These are phyloP conservation scores for Pangasianodon hypophthalmus DNA, from an alignment of 2,113 vertebrate genomes.

Conservation along the genomic window DNA sequence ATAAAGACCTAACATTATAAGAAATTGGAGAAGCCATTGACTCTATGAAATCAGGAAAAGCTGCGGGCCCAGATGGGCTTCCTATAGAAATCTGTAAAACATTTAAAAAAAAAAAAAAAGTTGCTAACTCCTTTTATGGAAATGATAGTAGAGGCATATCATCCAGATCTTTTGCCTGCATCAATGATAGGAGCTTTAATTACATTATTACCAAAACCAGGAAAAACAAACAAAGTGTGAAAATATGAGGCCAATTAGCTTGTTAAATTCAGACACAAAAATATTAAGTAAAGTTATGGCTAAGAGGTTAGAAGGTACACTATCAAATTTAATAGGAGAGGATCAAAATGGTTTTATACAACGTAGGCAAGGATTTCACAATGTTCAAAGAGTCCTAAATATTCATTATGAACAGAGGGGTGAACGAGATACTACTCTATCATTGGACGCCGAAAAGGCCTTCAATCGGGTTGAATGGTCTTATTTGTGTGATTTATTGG, in stretches of 20 bases:
- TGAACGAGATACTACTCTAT: neutral
- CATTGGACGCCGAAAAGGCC: neutral
- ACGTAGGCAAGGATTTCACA: neutral
- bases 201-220: conserved; percentile 34
- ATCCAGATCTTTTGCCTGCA: neutral
- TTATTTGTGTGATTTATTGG: neutral
- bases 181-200: conserved; percentile 7
- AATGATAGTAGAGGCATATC: neutral
- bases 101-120: neutral
- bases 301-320: neutral
- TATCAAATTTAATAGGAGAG: neutral
- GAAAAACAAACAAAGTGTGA: conserved; percentile 34
- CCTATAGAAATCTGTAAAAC: conserved; percentile 35
- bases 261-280: conserved; percentile 36
- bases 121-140: neutral
- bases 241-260: conserved; percentile 18
- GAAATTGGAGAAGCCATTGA: neutral
- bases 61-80: conserved; percentile 33
- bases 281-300: conserved; percentile 21
- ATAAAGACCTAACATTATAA: too few species aligned
- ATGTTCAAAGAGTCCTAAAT: neutral
- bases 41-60: conserved; percentile 7
- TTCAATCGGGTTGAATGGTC: neutral
- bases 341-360: conserved; percentile 23
- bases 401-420: conserved; percentile 5